These are phyloP conservation scores for Actinemys pallida DNA, from an alignment of 2,113 vertebrate species.

Conservation along the genomic window DNA sequence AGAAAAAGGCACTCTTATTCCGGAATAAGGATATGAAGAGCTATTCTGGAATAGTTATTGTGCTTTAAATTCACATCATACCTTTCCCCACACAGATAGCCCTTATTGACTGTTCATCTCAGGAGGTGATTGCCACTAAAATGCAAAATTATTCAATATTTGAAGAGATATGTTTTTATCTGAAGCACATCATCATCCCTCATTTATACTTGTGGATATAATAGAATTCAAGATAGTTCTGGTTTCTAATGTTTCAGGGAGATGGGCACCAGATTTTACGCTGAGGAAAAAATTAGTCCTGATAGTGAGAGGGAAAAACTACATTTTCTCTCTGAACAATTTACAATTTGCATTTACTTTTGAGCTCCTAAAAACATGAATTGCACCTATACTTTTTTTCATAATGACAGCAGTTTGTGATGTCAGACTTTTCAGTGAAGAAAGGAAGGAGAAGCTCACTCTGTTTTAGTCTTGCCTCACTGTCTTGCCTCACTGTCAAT, in stretches of 20 bases:
- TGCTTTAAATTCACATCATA: neutral
- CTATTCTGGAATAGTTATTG: neutral
- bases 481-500: neutral
- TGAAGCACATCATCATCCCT: neutral
- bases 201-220: neutral
- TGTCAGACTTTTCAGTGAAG: slow-evolving; percentile 3
- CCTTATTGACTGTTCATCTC: no score
- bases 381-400: neutral
- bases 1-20: neutral
- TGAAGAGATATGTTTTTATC: neutral
- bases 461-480: neutral
- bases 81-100: neutral
- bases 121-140: no score
- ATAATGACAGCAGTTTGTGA: neutral
- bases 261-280: neutral
- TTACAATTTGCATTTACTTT: neutral
- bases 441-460: neutral
- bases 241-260: fast-evolving
- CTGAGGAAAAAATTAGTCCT: slow-evolving; percentile 1
- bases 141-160: neutral
- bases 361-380: slow-evolving; percentile 4
- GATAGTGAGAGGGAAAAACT: neutral
- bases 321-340: slow-evolving; percentile 29
- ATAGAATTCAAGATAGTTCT: neutral
- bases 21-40: neutral